These are phyloP conservation scores for Protobothrops flavoviridis DNA, from an alignment of 2,113 vertebrate genomes.

Conservation along the genomic window DNA sequence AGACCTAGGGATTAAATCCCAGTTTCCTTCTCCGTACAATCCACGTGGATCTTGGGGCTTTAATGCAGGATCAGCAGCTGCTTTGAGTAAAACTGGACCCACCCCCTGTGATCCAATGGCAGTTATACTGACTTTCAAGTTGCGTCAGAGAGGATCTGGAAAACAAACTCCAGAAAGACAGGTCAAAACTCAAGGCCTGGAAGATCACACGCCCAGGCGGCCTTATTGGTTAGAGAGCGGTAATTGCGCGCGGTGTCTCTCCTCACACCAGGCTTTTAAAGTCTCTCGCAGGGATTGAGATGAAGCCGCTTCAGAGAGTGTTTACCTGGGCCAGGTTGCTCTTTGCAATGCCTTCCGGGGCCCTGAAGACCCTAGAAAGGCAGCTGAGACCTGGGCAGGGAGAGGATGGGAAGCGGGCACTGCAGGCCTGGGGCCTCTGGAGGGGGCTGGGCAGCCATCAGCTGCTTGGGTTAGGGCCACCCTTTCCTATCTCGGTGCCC, in stretches of 20 bases:
- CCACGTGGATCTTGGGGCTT: neutral
- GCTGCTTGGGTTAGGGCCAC: neutral
- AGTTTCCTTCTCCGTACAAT: neutral
- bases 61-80: neutral
- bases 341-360: neutral
- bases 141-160: neutral
- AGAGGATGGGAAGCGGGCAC: neutral
- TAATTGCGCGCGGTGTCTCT: neutral
- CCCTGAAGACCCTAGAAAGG: neutral
- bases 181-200: neutral
- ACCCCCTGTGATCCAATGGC: neutral
- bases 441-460: neutral
- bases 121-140: neutral
- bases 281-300: neutral
- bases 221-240: neutral
- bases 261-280: rapidly evolving
- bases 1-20: neutral
- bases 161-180: neutral
- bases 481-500: neutral
- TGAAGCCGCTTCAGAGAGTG: no score
- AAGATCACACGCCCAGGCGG: neutral
- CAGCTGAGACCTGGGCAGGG: neutral
- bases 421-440: neutral
- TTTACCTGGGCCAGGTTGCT: neutral
- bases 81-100: neutral